Evolutionary conservation across 37 sponge, comb jelly and placozoan species (phyloP).

Genomic region (Cladorhizidae sp.): DNA sequence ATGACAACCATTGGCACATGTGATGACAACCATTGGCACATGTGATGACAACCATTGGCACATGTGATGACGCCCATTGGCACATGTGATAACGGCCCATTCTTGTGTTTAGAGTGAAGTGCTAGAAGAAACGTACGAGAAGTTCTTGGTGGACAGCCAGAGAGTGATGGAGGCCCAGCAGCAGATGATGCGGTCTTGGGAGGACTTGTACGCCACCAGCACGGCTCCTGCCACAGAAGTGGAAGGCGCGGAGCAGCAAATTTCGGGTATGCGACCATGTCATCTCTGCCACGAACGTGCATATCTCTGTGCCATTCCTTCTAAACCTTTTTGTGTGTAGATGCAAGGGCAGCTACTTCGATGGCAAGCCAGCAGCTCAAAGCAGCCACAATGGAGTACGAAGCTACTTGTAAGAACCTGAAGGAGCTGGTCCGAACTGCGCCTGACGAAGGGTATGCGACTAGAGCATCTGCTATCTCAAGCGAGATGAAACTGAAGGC

Average conservation of each 20-base stretch:
- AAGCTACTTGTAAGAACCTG: background rate
- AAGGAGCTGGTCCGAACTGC: background rate
- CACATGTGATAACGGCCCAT: too few relatives aligned
- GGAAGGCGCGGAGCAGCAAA: background rate
- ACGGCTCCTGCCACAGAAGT: background rate
- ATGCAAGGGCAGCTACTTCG: background rate
- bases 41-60: too few relatives aligned
- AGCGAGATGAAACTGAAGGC: background rate
- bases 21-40: too few relatives aligned
- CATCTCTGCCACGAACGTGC: background rate
- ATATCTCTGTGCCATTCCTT: too few relatives aligned
- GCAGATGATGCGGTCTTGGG: background rate
- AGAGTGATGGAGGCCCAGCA: constrained; percentile 2
- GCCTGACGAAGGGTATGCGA: background rate
- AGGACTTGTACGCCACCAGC: background rate
- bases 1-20: too few relatives aligned
- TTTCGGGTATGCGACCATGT: background rate
- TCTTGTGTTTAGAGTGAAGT: too few relatives aligned
- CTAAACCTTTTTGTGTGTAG: background rate
- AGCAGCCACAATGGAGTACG: background rate
- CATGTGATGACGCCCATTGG: too few relatives aligned
- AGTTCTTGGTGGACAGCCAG: background rate
- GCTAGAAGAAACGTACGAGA: background rate
- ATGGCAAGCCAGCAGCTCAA: background rate
- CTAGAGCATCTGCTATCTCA: background rate